phyloP scores from a whole-genome alignment of 2,888 invertebrate species.

The Rhaphigaster nebulosa region DNA sequence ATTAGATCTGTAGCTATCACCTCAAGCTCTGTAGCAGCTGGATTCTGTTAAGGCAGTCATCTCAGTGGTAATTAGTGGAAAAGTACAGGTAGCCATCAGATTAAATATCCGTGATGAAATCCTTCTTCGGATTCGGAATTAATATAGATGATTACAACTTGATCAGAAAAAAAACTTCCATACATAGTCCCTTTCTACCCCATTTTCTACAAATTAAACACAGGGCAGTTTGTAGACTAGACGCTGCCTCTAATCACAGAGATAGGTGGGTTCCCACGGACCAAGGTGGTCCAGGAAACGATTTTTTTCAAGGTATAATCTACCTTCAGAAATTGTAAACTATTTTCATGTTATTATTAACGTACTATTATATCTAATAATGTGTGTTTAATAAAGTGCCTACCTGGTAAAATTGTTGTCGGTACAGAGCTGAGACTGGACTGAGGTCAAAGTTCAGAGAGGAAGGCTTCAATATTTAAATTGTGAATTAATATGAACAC shows the following conservation, averaged over 20 bases:
- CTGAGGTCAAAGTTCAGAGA: no score
- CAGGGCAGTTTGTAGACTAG: neutral
- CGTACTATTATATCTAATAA: no score
- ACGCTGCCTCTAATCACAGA: neutral
- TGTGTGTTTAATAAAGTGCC: no score
- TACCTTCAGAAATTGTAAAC: neutral
- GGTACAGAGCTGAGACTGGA: no score
- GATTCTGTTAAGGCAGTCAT: neutral
- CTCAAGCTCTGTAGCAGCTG: neutral
- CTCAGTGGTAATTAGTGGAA: neutral
- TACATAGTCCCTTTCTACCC: neutral
- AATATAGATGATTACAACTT: neutral
- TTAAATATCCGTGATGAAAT: neutral
- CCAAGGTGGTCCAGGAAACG: neutral
- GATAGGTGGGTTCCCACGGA: neutral
- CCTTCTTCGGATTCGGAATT: neutral
- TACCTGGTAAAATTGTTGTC: no score
- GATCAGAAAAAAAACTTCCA: neutral
- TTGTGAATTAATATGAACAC: no score
- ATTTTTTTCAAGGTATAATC: neutral
- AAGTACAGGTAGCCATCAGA: neutral
- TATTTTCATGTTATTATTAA: no score
- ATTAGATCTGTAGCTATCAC: conserved; percentile 17
- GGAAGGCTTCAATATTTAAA: no score
- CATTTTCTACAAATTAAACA: neutral